These are phyloP conservation scores for Chesias legatella DNA, from an alignment of 2,888 invertebrate genomes.

Conservation along the genomic window DNA sequence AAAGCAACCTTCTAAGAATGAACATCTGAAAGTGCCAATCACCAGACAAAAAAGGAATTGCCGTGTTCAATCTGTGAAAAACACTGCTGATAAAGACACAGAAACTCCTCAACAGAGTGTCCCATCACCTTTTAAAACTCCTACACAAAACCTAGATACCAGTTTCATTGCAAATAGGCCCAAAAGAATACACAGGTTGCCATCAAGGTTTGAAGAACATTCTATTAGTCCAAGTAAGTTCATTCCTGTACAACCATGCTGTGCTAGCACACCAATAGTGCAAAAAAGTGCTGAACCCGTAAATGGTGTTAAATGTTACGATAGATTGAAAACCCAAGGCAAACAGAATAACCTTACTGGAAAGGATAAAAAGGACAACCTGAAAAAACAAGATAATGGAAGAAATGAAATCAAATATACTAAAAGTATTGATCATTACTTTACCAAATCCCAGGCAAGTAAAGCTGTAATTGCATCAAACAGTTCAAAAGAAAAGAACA, in stretches of 20 bases:
- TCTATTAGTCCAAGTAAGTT: constrained; percentile 59
- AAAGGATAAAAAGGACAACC: constrained; percentile 2
- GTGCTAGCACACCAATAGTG: constrained; percentile 60
- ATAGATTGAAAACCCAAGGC: too few species aligned
- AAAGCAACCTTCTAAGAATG: constrained; percentile 19
- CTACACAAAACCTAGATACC: constrained; percentile 37
- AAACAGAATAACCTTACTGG: constrained; percentile 5
- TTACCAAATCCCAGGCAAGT: constrained; percentile 4
- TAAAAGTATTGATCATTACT: constrained; percentile 5
- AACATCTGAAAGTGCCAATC: constrained; percentile 1
- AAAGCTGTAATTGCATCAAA: constrained; percentile 4
- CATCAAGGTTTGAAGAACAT: constrained; percentile 61
- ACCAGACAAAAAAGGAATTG: constrained; percentile 9
- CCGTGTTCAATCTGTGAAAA: constrained; percentile 7
- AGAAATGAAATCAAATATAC: constrained; percentile 20
- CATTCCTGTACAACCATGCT: constrained; percentile 51
- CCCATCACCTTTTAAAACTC: constrained; percentile 46
- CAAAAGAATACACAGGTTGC: constrained; percentile 56
- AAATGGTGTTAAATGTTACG: too few species aligned
- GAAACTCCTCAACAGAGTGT: constrained; percentile 7
- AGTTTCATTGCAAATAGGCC: constrained; percentile 50
- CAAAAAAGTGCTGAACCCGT: constrained; percentile 30
- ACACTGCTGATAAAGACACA: constrained; percentile 3
- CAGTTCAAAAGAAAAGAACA: constrained; percentile 27
- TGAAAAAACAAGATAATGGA: constrained; percentile 6